Evolutionary conservation across 2,888 invertebrate species (phyloP).

Genomic region (Tetrapedia diversipes): DNA sequence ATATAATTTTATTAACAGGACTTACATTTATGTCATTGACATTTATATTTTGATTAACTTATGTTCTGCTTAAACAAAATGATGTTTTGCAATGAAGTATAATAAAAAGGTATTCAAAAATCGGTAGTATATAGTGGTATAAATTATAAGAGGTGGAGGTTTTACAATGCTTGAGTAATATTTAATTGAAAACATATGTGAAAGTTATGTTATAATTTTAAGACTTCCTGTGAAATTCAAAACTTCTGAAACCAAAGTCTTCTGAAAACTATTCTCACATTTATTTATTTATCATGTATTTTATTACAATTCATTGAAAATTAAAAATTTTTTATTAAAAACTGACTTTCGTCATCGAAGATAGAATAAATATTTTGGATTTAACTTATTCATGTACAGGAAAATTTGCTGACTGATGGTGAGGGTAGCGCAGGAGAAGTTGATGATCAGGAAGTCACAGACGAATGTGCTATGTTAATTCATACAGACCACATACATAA

Average conservation of each 20-base stretch:
- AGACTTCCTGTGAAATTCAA: constrained; percentile 54
- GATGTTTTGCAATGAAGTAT: constrained; percentile 1
- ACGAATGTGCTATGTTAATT: constrained; percentile 89
- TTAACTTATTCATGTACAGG: constrained; percentile 80
- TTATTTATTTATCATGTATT: constrained; percentile 7
- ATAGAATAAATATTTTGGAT: constrained; percentile 43
- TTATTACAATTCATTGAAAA: constrained; percentile 20
- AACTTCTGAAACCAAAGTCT: constrained; percentile 45
- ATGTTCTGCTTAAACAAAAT: constrained; percentile 6
- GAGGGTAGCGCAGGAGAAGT: constrained; percentile 85
- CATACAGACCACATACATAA: constrained; percentile 83
- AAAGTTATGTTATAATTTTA: constrained; percentile 16
- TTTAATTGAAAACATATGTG: constrained; percentile 15
- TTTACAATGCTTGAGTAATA: constrained; percentile 37
- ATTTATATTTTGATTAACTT: neutral
- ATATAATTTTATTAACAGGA: constrained; percentile 21
- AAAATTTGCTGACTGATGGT: constrained; percentile 86
- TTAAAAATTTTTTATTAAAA: constrained; percentile 4
- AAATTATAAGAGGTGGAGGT: constrained; percentile 33
- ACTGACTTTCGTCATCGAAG: neutral
- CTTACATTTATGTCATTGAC: constrained; percentile 14
- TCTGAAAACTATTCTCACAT: constrained; percentile 37
- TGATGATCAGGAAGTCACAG: constrained; percentile 87
- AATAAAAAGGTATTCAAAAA: neutral
- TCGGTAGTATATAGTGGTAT: neutral